Percentiles rank a stretch among this genome's conserved stretches.
Conservation (phyloP, 2,113 vertebrate species). For the Zingel zingel region DNA sequence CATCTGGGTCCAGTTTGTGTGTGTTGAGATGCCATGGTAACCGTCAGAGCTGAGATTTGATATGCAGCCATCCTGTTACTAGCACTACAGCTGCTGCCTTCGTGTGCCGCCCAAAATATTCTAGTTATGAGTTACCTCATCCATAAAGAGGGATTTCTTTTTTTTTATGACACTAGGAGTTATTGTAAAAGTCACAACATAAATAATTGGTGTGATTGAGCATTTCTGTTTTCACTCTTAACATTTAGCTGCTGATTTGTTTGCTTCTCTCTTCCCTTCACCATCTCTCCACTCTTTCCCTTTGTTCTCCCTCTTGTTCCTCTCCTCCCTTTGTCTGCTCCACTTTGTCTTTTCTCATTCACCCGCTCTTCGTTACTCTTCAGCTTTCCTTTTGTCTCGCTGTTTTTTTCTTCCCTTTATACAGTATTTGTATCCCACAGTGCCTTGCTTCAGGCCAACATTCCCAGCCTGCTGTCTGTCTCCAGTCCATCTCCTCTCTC, state of each 20-base stretch:
- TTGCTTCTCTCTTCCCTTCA: not conserved
- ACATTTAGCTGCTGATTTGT: not conserved
- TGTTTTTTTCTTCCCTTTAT: not conserved
- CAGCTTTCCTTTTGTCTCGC: conserved; percentile 1
- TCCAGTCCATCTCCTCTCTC: not conserved
- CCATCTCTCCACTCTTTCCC: not conserved
- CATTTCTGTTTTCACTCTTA: not conserved
- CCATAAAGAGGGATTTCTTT: not conserved
- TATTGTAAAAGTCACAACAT: not conserved
- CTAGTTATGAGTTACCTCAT: not conserved
- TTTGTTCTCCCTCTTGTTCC: conserved; percentile 9
- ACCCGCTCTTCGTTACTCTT: not conserved
- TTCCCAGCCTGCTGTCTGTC: conserved; percentile 26
- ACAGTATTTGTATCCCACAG: conserved; percentile 22
- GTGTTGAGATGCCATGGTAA: conserved; percentile 19
- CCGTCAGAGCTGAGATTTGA: conserved; percentile 26
- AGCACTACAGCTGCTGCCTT: not conserved
- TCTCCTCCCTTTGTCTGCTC: conserved; percentile 3
- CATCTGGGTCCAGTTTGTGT: conserved; percentile 60
- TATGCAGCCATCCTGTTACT: not conserved
- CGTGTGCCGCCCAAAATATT: not conserved
- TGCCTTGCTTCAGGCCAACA: conserved; percentile 33
- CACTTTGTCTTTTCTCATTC: not conserved
- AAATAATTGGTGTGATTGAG: not conserved
- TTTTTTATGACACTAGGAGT: not conserved